phyloP scores from a whole-genome alignment of 2,888 invertebrate genomes.

The Patella ulyssiponensis region DNA sequence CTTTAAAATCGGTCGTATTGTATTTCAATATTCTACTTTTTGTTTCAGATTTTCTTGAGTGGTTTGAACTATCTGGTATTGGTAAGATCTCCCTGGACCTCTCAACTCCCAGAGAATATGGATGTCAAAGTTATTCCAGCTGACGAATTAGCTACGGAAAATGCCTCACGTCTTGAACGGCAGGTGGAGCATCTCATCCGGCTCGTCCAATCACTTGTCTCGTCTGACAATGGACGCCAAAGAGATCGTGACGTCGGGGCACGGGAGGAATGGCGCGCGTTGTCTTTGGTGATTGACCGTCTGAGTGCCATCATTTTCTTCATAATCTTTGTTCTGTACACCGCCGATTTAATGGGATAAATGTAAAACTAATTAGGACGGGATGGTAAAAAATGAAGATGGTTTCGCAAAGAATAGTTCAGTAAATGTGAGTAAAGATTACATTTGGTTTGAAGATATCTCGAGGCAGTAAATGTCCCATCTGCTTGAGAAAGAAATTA shows the following conservation, averaged over 20 bases:
- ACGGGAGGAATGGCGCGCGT: background rate
- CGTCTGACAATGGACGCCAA: background rate
- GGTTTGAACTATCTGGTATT: slow-evolving; percentile 2
- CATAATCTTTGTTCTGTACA: background rate
- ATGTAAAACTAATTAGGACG: background rate
- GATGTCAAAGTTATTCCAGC: background rate
- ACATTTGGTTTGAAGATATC: too few relatives aligned
- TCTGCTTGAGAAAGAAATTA: too few relatives aligned
- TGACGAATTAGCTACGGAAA: background rate
- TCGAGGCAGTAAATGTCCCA: too few relatives aligned
- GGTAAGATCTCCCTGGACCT: background rate
- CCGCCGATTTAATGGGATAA: slow-evolving; percentile 7
- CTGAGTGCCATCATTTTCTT: background rate
- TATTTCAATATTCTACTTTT: background rate
- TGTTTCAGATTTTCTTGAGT: background rate
- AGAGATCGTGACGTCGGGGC: background rate
- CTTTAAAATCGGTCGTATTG: too few relatives aligned
- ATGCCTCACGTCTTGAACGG: background rate
- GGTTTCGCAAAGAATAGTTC: too few relatives aligned
- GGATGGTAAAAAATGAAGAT: background rate
- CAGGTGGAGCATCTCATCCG: slow-evolving; percentile 5
- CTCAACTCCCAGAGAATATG: background rate
- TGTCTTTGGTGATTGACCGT: background rate
- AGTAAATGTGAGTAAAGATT: too few relatives aligned
- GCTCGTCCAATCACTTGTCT: slow-evolving; percentile 4